Evolutionary conservation across 2,113 vertebrate species (phyloP).

Genomic region (Ptilorrhoa leucosticta): DNA sequence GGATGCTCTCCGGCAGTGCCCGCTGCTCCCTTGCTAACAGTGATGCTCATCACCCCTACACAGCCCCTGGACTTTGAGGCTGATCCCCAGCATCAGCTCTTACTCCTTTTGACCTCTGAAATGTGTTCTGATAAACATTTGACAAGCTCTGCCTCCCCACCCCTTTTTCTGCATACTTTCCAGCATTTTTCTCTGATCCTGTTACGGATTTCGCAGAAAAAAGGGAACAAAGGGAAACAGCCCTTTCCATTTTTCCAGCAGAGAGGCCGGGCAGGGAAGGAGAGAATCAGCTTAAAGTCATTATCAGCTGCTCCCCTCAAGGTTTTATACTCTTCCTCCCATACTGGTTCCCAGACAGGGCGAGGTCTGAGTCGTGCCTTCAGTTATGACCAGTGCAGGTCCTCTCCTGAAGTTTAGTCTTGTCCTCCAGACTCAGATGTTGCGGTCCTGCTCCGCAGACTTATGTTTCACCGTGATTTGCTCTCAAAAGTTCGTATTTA

Average conservation of each 20-base stretch:
- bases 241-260: background rate
- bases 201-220: background rate
- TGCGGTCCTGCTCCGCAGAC: background rate
- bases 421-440: background rate
- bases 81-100: background rate
- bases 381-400: background rate
- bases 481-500: background rate
- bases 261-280: background rate
- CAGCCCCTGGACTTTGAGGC: background rate
- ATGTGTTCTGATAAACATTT: background rate
- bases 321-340: background rate
- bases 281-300: background rate
- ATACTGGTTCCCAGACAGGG: background rate
- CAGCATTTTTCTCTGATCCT: background rate
- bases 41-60: fast-evolving
- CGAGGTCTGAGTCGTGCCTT: background rate
- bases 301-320: background rate
- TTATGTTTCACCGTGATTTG: fast-evolving
- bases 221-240: background rate
- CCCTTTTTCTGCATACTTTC: background rate
- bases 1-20: background rate
- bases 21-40: fast-evolving
- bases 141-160: background rate
- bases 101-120: background rate
- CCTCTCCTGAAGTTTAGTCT: background rate